These are phyloP conservation scores for Paratrypauchen microcephalus DNA, from an alignment of 2,797 vertebrate genomes.

Conservation along the genomic window DNA sequence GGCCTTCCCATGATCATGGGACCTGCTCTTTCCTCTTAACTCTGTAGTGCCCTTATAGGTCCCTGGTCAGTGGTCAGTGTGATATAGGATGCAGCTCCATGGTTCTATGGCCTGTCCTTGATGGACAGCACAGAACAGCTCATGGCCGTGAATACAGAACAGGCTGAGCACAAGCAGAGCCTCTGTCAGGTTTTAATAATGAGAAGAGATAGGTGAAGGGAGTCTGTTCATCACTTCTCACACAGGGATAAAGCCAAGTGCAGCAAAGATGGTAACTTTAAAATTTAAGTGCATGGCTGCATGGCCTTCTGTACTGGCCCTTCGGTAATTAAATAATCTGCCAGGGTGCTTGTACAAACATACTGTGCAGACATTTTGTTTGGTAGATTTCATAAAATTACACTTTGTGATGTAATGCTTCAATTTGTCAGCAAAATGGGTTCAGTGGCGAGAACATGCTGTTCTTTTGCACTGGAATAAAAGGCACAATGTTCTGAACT, in stretches of 20 bases:
- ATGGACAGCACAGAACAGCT: slow-evolving; percentile 40
- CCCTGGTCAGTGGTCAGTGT: slow-evolving; percentile 11
- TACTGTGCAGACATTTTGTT: slow-evolving; percentile 48
- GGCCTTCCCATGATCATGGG: neutral
- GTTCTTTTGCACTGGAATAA: slow-evolving; percentile 31
- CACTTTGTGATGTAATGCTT: slow-evolving; percentile 53
- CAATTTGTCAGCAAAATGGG: slow-evolving; percentile 53
- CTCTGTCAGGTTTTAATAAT: slow-evolving; percentile 55
- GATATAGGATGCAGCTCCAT: slow-evolving; percentile 44
- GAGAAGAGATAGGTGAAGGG: slow-evolving; percentile 41
- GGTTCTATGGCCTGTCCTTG: slow-evolving; percentile 32
- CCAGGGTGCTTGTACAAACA: slow-evolving; percentile 25
- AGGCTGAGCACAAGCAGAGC: slow-evolving; percentile 46
- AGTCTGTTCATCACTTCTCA: slow-evolving; percentile 52
- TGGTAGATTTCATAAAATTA: slow-evolving; percentile 44
- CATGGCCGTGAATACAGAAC: slow-evolving; percentile 54
- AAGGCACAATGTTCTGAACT: slow-evolving; percentile 45
- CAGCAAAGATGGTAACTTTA: slow-evolving; percentile 34
- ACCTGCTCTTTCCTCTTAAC: neutral
- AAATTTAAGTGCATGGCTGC: slow-evolving; percentile 19
- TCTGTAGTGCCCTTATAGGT: neutral
- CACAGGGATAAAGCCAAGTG: slow-evolving; percentile 40
- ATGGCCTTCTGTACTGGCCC: slow-evolving; percentile 19
- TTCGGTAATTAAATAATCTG: slow-evolving; percentile 30
- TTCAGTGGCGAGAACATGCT: slow-evolving; percentile 39